Percentiles rank a stretch among this genome's conserved stretches.
Conservation (phyloP, 2,888 invertebrate species). For the Athalia rosae region DNA sequence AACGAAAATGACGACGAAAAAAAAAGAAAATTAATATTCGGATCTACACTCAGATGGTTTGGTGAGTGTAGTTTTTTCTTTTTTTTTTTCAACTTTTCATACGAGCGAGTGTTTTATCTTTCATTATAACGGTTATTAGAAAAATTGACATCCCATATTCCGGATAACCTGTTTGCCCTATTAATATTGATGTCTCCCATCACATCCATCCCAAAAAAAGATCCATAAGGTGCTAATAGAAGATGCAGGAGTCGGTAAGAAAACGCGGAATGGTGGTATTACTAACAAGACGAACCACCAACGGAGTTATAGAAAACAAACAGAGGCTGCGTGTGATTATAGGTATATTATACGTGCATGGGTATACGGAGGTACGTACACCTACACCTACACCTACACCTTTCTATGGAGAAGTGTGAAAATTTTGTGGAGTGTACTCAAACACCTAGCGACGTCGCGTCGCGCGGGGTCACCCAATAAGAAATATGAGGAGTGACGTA, state of each 20-base stretch:
- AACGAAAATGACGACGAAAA: too few species aligned
- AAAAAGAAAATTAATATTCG: too few species aligned
- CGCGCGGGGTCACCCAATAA: slow-evolving; percentile 18
- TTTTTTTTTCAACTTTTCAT: too few species aligned
- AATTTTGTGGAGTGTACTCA: slow-evolving; percentile 39
- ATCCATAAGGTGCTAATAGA: slow-evolving; percentile 43
- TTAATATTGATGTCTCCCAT: slow-evolving; percentile 42
- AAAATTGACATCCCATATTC: slow-evolving; percentile 35
- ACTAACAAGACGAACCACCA: slow-evolving; percentile 31
- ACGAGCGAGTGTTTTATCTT: neutral
- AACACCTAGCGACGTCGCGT: slow-evolving; percentile 29
- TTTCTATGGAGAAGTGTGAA: slow-evolving; percentile 21
- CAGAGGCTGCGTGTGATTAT: slow-evolving; percentile 1
- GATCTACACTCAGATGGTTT: too few species aligned
- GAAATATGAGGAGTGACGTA: neutral
- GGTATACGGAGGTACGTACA: too few species aligned
- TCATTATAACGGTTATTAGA: slow-evolving; percentile 3
- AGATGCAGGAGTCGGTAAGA: slow-evolving; percentile 14
- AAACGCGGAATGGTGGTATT: slow-evolving; percentile 37
- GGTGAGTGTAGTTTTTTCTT: too few species aligned
- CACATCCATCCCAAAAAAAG: slow-evolving; percentile 16
- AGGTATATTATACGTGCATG: slow-evolving; percentile 10
- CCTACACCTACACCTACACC: too few species aligned
- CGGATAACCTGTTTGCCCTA: slow-evolving; percentile 40
- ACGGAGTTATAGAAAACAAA: slow-evolving; percentile 44